Evolutionary conservation across 2,797 vertebrate species (phyloP), one percentile per base, ranked within the genome.

Genomic region (Tolypeutes matacus): DNA sequence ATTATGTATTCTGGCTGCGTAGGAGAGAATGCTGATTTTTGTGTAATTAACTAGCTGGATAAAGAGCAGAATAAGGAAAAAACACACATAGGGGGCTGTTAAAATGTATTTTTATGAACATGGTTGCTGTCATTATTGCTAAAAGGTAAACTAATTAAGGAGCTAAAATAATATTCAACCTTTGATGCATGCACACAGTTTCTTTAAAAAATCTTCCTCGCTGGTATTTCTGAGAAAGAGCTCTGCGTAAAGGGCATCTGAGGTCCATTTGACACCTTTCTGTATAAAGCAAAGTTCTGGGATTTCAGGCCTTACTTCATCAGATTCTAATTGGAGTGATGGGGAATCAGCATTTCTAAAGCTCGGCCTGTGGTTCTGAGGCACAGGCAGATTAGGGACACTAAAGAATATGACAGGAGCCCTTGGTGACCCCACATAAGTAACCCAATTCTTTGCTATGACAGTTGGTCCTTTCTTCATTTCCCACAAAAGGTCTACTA

Each of bases 91-190:
- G 60, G 56, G 64, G 70, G 60, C 49, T 91, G 53, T 88, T 94
- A 92, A 93, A 94, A 93, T 75, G 73, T 51, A 46, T 84, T 96
- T 96, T 96, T 84, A 95, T 73, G 91, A 95, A 93, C 70, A 80
- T 14, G n/a, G 86, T 20, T 94, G 51, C 78, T 92, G 69, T 96
- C 96, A 84, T 96, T 90, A 95, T 14, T 84, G 88, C 90, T 89
- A 91, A 95, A 94, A 96, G 94, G 92, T 96, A 97, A 96, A 96
- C 78, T 93, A 96, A 97, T 86, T 96, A 96, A 96, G 88, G 91
- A 84, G 53, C 91, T 95, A 96, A 97, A 91, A 91, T 93, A 96
- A 92, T 95, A 96, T 81, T 80, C 94, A 93, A 51, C 73, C 65
- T 83, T n/a, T 25, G 62, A 88, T 77, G 95, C 81, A 25, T 29